These are phyloP conservation scores for Limonius californicus DNA, from an alignment of 1,140 invertebrate species.

Conservation along the genomic window DNA sequence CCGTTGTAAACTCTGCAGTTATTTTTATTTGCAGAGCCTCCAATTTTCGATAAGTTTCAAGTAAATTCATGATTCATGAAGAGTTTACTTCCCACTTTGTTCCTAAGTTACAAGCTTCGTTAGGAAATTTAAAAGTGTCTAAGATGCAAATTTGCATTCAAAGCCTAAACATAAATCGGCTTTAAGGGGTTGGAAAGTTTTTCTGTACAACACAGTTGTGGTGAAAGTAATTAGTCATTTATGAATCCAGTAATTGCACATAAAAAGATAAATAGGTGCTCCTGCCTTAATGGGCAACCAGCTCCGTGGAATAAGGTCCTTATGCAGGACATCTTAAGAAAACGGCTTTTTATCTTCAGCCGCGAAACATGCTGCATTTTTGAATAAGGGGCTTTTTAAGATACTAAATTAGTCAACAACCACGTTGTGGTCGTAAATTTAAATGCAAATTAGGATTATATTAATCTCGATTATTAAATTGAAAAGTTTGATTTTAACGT, in stretches of 20 bases:
- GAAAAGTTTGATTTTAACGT: conserved; percentile 29
- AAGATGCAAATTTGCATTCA: conserved; percentile 27
- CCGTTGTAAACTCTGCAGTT: too few species aligned
- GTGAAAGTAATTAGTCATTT: conserved; percentile 47
- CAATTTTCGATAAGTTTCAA: too few species aligned
- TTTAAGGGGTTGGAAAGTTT: conserved; percentile 41
- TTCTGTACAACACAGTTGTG: conserved; percentile 40
- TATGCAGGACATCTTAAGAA: conserved; percentile 24
- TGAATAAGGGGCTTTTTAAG: conserved; percentile 35
- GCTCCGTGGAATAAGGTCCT: conserved; percentile 26
- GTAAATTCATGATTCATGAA: neutral
- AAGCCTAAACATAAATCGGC: conserved; percentile 34
- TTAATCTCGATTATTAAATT: conserved; percentile 40
- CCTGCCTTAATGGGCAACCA: conserved; percentile 34
- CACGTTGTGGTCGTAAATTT: conserved; percentile 33
- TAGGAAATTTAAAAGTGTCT: conserved; percentile 12
- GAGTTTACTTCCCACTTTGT: neutral
- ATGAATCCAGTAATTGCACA: conserved; percentile 48
- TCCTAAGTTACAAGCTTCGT: neutral
- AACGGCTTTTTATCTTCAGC: conserved; percentile 14
- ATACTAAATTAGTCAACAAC: conserved; percentile 42
- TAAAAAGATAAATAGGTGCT: conserved; percentile 48
- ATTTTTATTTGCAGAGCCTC: too few species aligned
- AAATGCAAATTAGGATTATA: conserved; percentile 40
- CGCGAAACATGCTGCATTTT: conserved; percentile 30